These are phyloP conservation scores for Ptiloglossa arizonensis DNA, from an alignment of 1,140 invertebrate species.

Conservation along the genomic window DNA sequence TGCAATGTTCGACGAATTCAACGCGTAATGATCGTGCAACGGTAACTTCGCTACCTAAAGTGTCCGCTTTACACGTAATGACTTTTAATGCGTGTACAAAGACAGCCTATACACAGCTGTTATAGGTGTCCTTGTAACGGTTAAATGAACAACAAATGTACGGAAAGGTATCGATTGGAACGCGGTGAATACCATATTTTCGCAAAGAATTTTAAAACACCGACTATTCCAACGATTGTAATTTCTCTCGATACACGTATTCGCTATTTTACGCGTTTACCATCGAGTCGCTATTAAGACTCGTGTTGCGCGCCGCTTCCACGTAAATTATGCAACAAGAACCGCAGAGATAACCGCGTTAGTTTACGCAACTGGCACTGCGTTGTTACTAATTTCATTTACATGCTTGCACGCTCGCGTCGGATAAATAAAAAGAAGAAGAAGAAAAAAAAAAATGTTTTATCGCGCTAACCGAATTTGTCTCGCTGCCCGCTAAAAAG, in stretches of 20 bases:
- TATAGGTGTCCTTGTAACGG: slow-evolving; percentile 25
- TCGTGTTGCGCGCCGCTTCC: slow-evolving; percentile 26
- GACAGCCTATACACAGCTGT: background rate
- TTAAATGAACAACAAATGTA: slow-evolving; percentile 4
- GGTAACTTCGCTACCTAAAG: background rate
- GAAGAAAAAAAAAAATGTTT: background rate
- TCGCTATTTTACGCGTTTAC: background rate
- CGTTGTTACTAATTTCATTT: background rate
- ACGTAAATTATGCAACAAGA: slow-evolving; percentile 23
- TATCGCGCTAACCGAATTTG: background rate
- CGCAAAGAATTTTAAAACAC: background rate
- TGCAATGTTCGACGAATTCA: background rate
- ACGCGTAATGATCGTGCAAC: slow-evolving; percentile 9
- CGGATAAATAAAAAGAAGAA: too few species aligned
- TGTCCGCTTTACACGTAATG: background rate
- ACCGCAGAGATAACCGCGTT: slow-evolving; percentile 20
- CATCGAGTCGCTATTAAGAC: slow-evolving; percentile 2
- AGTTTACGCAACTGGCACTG: background rate
- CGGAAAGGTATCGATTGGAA: slow-evolving; percentile 1
- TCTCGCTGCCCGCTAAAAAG: background rate
- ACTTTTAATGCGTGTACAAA: slow-evolving; percentile 8
- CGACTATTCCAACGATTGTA: background rate
- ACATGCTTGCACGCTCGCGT: background rate
- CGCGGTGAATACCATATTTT: background rate
- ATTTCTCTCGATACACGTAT: background rate